Conservation (phyloP, 1,140 invertebrate species). For the Cydia strobilella region DNA sequence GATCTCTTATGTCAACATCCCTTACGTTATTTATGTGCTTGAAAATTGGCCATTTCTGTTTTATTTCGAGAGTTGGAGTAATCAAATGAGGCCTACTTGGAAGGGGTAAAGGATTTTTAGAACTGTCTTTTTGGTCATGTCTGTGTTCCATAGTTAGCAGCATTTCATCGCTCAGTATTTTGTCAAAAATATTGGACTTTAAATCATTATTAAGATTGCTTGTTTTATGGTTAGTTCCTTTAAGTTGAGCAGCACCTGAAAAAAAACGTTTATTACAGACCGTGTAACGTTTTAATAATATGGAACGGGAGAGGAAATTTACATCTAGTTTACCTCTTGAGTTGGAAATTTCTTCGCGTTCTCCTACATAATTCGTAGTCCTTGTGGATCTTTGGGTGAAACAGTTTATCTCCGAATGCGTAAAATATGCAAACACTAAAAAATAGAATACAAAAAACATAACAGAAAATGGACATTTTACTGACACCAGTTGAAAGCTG, state of each 20-base stretch:
- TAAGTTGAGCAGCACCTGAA: slow-evolving; percentile 33
- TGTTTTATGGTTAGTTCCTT: slow-evolving; percentile 36
- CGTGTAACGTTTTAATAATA: background rate
- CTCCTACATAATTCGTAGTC: slow-evolving; percentile 21
- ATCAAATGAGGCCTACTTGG: slow-evolving; percentile 43
- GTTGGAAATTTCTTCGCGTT: slow-evolving; percentile 21
- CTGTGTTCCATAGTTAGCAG: slow-evolving; percentile 58
- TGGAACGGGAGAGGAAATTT: slow-evolving; percentile 17
- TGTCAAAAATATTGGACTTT: slow-evolving; percentile 62
- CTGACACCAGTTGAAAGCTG: slow-evolving; percentile 34
- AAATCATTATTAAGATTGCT: slow-evolving; percentile 44
- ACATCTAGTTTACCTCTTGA: slow-evolving; percentile 27
- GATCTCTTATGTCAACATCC: slow-evolving; percentile 9
- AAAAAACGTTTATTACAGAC: slow-evolving; percentile 38
- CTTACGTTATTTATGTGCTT: slow-evolving; percentile 40
- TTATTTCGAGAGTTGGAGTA: slow-evolving; percentile 58
- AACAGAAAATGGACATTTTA: slow-evolving; percentile 58
- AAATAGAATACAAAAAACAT: slow-evolving; percentile 63
- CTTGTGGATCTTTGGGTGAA: slow-evolving; percentile 2
- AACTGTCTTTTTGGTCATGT: slow-evolving; percentile 51
- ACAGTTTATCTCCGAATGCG: slow-evolving; percentile 38
- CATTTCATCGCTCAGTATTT: slow-evolving; percentile 68
- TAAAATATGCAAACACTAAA: slow-evolving; percentile 45
- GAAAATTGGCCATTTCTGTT: slow-evolving; percentile 61
- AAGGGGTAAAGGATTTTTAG: slow-evolving; percentile 39